phyloP scores from a whole-genome alignment of 2,888 invertebrate genomes.

The Chironomus tentans region DNA sequence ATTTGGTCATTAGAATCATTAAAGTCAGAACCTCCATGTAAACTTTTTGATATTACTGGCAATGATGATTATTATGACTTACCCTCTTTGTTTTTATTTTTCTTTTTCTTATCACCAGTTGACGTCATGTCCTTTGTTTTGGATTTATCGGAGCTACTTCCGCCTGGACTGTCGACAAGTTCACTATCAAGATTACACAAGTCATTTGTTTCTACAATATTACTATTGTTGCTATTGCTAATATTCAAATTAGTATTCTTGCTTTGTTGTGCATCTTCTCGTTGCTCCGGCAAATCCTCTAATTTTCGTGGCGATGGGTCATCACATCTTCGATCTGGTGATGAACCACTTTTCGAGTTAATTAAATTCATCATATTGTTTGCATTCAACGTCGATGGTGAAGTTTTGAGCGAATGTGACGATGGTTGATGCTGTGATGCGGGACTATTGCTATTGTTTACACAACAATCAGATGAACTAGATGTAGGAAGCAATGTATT shows the following conservation, averaged over 20 bases:
- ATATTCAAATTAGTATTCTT: not conserved
- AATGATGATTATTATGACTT: not conserved
- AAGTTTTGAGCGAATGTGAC: constrained; percentile 4
- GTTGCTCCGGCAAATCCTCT: not conserved
- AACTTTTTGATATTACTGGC: not conserved
- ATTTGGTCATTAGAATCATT: too few species aligned
- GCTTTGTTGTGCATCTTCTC: not conserved
- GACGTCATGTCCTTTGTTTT: not conserved
- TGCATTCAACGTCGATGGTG: constrained; percentile 1
- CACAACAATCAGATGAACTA: constrained; percentile 18
- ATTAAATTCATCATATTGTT: not conserved
- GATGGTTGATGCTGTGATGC: not conserved
- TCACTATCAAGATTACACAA: constrained; percentile 16
- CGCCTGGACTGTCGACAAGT: constrained; percentile 19
- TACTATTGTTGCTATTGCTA: not conserved
- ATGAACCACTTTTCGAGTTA: not conserved
- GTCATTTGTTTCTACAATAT: not conserved
- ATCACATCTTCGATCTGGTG: not conserved
- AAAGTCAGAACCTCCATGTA: too few species aligned
- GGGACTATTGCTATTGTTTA: constrained; percentile 1
- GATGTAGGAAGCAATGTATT: constrained; percentile 39
- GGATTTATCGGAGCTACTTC: constrained; percentile 4
- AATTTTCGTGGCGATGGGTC: constrained; percentile 6
- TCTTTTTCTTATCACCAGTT: constrained; percentile 15
- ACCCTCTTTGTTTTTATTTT: constrained; percentile 24